Conservation (phyloP, 1,140 invertebrate species). For the Heliothis subflexa region DNA sequence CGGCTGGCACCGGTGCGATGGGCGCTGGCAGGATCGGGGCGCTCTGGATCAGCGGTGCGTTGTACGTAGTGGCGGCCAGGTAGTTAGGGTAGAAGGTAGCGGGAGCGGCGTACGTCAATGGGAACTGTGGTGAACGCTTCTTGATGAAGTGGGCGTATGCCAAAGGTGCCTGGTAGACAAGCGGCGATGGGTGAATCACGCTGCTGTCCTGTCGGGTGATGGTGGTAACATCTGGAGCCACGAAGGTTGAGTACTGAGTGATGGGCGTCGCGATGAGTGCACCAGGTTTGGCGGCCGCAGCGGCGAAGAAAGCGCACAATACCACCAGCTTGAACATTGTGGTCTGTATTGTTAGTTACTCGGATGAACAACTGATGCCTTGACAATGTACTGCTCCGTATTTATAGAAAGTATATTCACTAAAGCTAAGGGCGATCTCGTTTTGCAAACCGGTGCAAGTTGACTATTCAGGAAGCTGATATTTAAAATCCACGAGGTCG, state of each 20-base stretch:
- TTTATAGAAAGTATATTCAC: conserved; percentile 77
- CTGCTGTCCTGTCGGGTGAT: conserved; percentile 77
- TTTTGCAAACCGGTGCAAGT: conserved; percentile 78
- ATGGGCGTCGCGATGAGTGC: conserved; percentile 56
- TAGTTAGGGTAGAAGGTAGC: conserved; percentile 41
- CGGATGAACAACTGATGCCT: conserved; percentile 76
- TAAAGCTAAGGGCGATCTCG: conserved; percentile 76
- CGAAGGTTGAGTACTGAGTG: conserved; percentile 72
- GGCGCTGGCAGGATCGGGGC: conserved; percentile 63
- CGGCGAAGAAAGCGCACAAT: conserved; percentile 86
- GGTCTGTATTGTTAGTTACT: conserved; percentile 76
- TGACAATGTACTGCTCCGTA: conserved; percentile 64
- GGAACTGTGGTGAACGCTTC: conserved; percentile 65
- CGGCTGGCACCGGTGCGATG: conserved; percentile 50
- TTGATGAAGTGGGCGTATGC: conserved; percentile 71
- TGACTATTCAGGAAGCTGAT: conserved; percentile 76
- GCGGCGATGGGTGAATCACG: conserved; percentile 76
- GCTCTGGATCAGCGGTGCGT: conserved; percentile 57
- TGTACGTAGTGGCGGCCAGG: conserved; percentile 59
- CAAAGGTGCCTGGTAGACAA: conserved; percentile 59
- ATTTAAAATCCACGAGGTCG: conserved; percentile 76
- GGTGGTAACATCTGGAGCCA: conserved; percentile 69
- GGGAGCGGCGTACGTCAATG: conserved; percentile 51
- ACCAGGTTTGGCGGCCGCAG: conserved; percentile 76
- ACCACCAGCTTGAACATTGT: conserved; percentile 88